A percentile compares a stretch with the other conserved stretches of the same genome.
Evolutionary conservation across 1,140 invertebrate species (phyloP).

Genomic region (Lordiphosa clarofinis): DNA sequence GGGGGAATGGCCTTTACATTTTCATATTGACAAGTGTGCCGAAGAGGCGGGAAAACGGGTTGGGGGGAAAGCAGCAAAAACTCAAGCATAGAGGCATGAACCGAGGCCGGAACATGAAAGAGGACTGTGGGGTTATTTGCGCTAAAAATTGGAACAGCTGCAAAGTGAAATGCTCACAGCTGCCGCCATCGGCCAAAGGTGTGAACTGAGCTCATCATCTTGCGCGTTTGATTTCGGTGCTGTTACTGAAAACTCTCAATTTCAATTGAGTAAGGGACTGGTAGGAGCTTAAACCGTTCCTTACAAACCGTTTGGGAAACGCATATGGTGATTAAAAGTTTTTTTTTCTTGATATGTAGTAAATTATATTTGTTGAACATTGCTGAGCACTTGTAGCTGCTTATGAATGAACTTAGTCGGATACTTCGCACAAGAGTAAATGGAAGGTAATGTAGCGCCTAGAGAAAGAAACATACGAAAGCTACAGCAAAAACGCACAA

Average conservation of each 20-base stretch:
- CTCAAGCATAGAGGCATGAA: slow-evolving; percentile 30
- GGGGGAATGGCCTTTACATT: slow-evolving; percentile 26
- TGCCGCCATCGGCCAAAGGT: slow-evolving; percentile 35
- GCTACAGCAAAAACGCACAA: no score
- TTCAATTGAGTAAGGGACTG: no score
- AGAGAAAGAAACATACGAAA: no score
- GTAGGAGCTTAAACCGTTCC: no score
- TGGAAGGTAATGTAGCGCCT: no score
- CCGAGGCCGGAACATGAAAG: slow-evolving; percentile 29
- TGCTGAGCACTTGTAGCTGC: no score
- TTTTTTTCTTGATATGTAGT: no score
- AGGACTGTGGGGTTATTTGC: slow-evolving; percentile 64
- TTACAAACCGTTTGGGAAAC: no score
- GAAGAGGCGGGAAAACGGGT: slow-evolving; percentile 14
- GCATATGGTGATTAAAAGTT: no score
- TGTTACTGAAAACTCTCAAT: neutral
- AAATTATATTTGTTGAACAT: no score
- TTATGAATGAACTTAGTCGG: no score
- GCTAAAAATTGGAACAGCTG: slow-evolving; percentile 75
- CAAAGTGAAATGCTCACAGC: slow-evolving; percentile 47
- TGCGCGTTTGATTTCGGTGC: neutral
- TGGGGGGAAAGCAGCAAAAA: slow-evolving; percentile 10
- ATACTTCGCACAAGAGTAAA: no score
- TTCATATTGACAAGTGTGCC: slow-evolving; percentile 70
- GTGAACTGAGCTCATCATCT: neutral